These are phyloP conservation scores for Lerema accius DNA, from an alignment of 1,140 invertebrate species.

Conservation along the genomic window DNA sequence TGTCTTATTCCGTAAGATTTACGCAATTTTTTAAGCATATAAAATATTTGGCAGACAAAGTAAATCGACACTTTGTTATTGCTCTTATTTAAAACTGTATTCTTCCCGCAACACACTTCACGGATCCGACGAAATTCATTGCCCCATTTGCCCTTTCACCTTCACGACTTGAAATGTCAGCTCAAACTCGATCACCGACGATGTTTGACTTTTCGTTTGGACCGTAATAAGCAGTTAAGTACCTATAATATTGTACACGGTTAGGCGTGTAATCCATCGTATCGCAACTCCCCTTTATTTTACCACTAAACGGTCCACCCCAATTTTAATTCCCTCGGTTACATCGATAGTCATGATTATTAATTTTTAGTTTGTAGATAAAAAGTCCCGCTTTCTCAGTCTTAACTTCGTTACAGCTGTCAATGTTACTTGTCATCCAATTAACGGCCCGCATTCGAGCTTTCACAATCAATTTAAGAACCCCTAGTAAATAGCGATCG, in stretches of 20 bases:
- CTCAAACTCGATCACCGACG: conserved; percentile 38
- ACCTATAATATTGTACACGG: conserved; percentile 53
- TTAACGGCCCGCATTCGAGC: conserved; percentile 57
- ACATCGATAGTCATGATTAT: conserved; percentile 32
- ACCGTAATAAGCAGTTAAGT: conserved; percentile 62
- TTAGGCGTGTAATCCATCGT: conserved; percentile 64
- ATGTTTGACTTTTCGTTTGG: conserved; percentile 59
- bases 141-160: conserved; percentile 46
- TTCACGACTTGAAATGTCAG: conserved; percentile 55
- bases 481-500: conserved; percentile 31
- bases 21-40: no score
- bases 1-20: no score
- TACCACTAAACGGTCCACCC: conserved; percentile 45
- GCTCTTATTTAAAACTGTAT: not conserved
- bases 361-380: conserved; percentile 25
- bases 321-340: conserved; percentile 34
- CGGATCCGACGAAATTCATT: conserved; percentile 20
- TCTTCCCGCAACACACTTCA: conserved; percentile 22
- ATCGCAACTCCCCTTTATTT: conserved; percentile 51
- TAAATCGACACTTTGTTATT: not conserved
- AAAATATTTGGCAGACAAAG: no score
- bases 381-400: conserved; percentile 10
- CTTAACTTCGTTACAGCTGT: conserved; percentile 37
- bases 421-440: conserved; percentile 64
- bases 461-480: conserved; percentile 56